Conservation (phyloP, 2,113 vertebrate genomes). For the Ophiodon elongatus region DNA sequence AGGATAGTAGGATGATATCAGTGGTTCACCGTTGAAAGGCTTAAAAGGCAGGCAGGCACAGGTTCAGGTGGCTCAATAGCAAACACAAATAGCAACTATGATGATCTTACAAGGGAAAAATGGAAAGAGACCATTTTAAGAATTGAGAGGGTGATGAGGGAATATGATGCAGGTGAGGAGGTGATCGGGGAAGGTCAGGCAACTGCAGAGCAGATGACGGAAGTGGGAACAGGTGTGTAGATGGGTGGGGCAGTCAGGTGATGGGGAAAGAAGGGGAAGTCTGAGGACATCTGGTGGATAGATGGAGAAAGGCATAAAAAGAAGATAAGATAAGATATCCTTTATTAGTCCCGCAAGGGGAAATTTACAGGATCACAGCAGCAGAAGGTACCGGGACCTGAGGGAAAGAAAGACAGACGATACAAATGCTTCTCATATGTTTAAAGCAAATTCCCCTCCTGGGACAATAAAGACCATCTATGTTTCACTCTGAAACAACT, state of each 20-base stretch:
- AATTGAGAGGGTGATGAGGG: not conserved
- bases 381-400: too few species aligned
- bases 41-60: not conserved
- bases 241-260: not conserved
- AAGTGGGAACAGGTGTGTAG: slow-evolving; percentile 1
- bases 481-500: not conserved
- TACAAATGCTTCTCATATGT: not conserved
- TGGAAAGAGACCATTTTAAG: not conserved
- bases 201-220: not conserved
- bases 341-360: too few species aligned
- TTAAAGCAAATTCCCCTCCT: not conserved
- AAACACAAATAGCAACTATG: not conserved
- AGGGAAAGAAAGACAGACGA: not conserved
- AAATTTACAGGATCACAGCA: too few species aligned
- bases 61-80: not conserved
- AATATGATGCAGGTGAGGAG: not conserved
- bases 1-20: not conserved
- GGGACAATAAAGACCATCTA: not conserved
- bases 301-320: not conserved
- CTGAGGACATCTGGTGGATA: not conserved
- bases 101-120: not conserved
- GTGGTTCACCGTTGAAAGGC: not conserved
- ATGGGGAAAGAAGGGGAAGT: not conserved
- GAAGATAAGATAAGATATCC: too few species aligned
- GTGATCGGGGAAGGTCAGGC: not conserved